Conservation (phyloP, 2,113 vertebrate species). For the Coturnix japonica region DNA sequence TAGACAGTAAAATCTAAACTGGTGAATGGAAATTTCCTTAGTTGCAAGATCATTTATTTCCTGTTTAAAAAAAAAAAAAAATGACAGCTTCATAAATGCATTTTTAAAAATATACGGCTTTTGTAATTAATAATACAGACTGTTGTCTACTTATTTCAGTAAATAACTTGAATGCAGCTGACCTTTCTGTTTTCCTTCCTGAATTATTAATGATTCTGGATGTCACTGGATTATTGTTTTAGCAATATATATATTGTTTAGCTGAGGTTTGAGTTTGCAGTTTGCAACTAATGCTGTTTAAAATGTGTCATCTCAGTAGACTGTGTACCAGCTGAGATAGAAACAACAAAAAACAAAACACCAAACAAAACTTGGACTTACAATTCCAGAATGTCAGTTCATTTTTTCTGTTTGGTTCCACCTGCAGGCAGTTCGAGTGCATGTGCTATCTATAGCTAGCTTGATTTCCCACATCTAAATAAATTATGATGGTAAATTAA, state of each 20-base stretch:
- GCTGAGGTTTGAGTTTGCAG: neutral
- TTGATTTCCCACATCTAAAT: neutral
- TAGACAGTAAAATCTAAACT: neutral
- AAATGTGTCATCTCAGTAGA: neutral
- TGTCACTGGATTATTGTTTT: slow-evolving; percentile 26
- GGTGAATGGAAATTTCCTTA: neutral
- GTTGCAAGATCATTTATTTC: neutral
- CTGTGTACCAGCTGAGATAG: neutral
- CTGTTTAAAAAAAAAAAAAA: neutral
- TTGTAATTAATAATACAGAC: slow-evolving; percentile 50
- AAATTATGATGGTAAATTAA: neutral
- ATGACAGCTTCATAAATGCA: neutral
- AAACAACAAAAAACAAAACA: neutral
- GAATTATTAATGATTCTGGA: slow-evolving; percentile 45
- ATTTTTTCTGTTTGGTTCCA: neutral
- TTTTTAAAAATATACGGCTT: neutral
- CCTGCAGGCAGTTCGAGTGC: neutral
- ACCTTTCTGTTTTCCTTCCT: slow-evolving; percentile 40
- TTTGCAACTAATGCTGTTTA: neutral
- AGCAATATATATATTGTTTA: neutral
- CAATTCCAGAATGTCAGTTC: neutral
- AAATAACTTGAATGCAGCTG: slow-evolving; percentile 53
- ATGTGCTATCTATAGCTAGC: neutral
- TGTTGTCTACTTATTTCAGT: slow-evolving; percentile 42
- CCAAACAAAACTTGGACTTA: neutral